Base-by-base conservation (phyloP, 2,797 vertebrate genomes). In the Phalloptychus januarius region DNA sequence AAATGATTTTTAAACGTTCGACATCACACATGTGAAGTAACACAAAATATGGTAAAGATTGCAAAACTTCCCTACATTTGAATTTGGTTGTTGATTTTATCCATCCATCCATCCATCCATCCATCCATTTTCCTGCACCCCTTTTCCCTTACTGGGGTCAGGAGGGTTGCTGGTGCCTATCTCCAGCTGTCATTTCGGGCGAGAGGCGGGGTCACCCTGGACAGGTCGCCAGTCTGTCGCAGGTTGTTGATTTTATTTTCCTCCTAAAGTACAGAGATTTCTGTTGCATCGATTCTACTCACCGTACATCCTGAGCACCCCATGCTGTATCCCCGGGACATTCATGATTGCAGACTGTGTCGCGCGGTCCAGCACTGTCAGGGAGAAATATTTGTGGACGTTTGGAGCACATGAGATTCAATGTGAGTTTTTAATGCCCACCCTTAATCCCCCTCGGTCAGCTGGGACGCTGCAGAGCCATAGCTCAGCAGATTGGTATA, bases 361-460 rank as follows among this genome's bases (percentile, higher is more conserved):
- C 20, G 44, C 3, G 13, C 56, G 52, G 77, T 78, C 45, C 2
- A 20, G 31, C 40, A 2, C 45, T 67, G 78, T 84, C 76, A 13
- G 70, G 79, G 56, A 36, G 54, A 72, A 74, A 80, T 74, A 80
- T 69, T 56, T 52, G 76, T 85, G 83, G 73, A 80, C 48, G 80
- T 71, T 71, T 46, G 75, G 74, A 90, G 82, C 88, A 90, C 84
- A 91, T 78, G 87, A 90, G 84, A 82, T 87, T 88, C 83, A 91
- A 89, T 91, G 87, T 88, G 92, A 91, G 85, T 82, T 92, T 70
- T 91, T 92, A 93, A 92, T 90, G 83, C 93, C 84, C 82, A 36
- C 77, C 73, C 77, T 81, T 94, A 93, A 94, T 94, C 92, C 90
- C 58, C 56, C 56, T 16, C 54, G 69, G 85, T 93, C 86, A 89